Percentiles rank a stretch among this genome's conserved stretches.
Evolutionary conservation across 1,140 invertebrate species (phyloP).

Genomic region (Ips nitidus): DNA sequence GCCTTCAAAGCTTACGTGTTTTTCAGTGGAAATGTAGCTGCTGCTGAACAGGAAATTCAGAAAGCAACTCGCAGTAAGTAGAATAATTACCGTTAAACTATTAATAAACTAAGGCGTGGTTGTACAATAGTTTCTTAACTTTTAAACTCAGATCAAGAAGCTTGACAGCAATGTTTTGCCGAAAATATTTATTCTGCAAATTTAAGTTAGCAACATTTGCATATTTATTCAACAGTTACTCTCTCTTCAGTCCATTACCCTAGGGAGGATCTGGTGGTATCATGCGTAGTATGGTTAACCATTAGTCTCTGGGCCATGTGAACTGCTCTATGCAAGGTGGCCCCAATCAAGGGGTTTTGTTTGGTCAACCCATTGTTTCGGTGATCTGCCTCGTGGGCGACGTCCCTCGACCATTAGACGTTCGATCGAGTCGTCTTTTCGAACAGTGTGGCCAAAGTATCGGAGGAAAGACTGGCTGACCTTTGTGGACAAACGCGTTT

Average conservation of each 20-base stretch:
- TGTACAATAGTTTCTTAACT: no score
- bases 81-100: background rate
- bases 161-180: no score
- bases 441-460: constrained; percentile 1
- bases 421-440: constrained; percentile 1
- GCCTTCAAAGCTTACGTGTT: constrained; percentile 59
- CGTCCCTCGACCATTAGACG: constrained; percentile 3
- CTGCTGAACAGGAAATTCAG: constrained; percentile 62
- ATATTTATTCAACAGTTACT: no score
- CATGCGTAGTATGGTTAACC: constrained; percentile 1
- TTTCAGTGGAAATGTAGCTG: constrained; percentile 59
- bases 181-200: no score
- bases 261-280: constrained; percentile 1
- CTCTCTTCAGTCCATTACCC: constrained; percentile 2
- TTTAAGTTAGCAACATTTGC: no score
- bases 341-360: background rate
- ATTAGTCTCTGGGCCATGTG: constrained; percentile 4
- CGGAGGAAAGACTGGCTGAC: background rate
- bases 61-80: constrained; percentile 45
- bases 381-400: background rate
- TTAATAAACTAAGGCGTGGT: background rate
- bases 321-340: constrained; percentile 4
- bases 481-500: no score
- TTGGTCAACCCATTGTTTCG: constrained; percentile 4
- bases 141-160: no score